These are phyloP conservation scores for Hyposmocoma kahamanoa DNA, from an alignment of 1,140 invertebrate genomes.

Conservation along the genomic window DNA sequence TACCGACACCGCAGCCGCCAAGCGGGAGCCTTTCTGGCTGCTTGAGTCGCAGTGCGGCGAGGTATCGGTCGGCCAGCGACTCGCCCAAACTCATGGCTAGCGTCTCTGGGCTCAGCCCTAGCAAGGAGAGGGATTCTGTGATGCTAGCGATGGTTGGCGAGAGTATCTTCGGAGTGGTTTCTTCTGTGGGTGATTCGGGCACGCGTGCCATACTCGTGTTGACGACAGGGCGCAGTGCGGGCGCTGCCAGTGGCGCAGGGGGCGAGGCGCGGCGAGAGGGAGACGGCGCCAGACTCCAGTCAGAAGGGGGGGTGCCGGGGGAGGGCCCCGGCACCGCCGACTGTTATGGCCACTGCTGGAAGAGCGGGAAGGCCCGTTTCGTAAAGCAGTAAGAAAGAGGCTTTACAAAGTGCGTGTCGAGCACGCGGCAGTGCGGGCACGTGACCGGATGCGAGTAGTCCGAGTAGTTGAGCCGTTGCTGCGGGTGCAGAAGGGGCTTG, in stretches of 20 bases:
- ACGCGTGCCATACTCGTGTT: constrained; percentile 67
- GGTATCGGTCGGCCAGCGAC: constrained; percentile 54
- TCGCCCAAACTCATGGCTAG: constrained; percentile 62
- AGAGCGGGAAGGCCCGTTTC: constrained; percentile 79
- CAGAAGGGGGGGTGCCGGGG: constrained; percentile 58
- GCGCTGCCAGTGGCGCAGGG: constrained; percentile 54
- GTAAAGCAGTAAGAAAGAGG: constrained; percentile 86
- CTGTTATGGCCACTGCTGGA: constrained; percentile 90
- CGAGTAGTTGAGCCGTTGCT: constrained; percentile 92
- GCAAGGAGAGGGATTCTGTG: constrained; percentile 59
- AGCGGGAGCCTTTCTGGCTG: constrained; percentile 24
- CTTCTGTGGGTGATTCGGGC: constrained; percentile 33
- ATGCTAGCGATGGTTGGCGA: constrained; percentile 49
- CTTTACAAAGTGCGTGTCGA: constrained; percentile 96
- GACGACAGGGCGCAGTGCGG: constrained; percentile 65
- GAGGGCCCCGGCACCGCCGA: constrained; percentile 77
- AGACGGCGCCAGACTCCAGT: constrained; percentile 44
- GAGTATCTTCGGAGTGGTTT: constrained; percentile 33
- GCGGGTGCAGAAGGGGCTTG: constrained; percentile 88
- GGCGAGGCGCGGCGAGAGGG: constrained; percentile 59
- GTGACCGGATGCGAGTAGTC: constrained; percentile 94
- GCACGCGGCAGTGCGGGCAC: constrained; percentile 91
- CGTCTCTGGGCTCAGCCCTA: constrained; percentile 57
- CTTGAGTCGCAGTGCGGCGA: constrained; percentile 45
- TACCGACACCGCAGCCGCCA: constrained; percentile 34